These are phyloP conservation scores for Loris lydekkerianus DNA, from an alignment of 2,797 vertebrate species.

Conservation along the genomic window DNA sequence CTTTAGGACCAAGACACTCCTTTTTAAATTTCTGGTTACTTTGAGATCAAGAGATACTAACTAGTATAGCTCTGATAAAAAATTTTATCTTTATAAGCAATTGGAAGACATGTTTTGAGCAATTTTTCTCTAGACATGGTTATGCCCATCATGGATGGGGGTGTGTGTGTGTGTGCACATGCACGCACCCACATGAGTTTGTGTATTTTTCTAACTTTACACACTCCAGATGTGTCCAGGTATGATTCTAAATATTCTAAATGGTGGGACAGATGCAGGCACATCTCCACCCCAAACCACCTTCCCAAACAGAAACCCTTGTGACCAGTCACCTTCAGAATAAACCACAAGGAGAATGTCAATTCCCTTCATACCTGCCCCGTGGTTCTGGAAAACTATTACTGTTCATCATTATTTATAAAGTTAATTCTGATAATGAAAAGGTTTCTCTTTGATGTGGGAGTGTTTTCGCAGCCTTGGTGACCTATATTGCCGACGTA, in stretches of 20 bases:
- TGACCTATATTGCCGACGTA: constrained; percentile 91
- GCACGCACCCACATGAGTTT: background rate
- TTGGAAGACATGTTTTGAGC: background rate
- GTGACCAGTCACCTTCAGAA: accelerated
- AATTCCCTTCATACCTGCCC: background rate
- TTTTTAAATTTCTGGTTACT: background rate
- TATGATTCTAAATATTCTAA: background rate
- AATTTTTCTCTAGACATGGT: background rate
- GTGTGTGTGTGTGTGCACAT: background rate
- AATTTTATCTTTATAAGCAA: background rate
- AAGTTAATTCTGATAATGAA: constrained; percentile 89
- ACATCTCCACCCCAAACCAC: accelerated
- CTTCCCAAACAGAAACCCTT: accelerated
- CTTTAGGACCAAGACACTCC: background rate
- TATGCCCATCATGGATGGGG: no score
- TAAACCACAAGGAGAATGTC: background rate
- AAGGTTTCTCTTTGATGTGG: constrained; percentile 90
- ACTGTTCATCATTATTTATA: constrained; percentile 90
- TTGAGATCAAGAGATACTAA: background rate
- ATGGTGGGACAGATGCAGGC: background rate
- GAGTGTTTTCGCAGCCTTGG: constrained; percentile 85
- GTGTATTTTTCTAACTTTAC: background rate
- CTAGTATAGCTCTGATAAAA: background rate
- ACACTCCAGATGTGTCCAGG: background rate
- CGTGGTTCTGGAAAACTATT: constrained; percentile 84